phyloP scores from a whole-genome alignment of 2,888 invertebrate genomes.

The Noctua pronuba region DNA sequence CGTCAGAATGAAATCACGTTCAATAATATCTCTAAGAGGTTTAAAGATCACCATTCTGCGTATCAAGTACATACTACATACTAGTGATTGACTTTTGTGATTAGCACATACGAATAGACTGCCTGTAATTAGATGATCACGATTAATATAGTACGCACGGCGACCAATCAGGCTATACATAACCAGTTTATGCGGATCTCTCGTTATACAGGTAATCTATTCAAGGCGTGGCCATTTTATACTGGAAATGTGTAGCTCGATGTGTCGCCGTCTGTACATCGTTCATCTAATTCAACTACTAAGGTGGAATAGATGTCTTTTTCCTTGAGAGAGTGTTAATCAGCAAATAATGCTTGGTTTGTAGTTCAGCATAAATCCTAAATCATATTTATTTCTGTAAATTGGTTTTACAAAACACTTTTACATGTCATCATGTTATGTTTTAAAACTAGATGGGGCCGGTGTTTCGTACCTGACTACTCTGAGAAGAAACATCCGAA shows the following conservation, averaged over 20 bases:
- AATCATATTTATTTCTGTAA: no score
- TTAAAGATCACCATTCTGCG: constrained; percentile 24
- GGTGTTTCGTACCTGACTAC: no score
- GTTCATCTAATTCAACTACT: neutral
- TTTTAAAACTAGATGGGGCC: no score
- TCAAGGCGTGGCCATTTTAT: no score
- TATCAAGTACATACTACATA: neutral
- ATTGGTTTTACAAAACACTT: no score
- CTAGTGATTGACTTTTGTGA: constrained; percentile 6
- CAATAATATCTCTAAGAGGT: constrained; percentile 4
- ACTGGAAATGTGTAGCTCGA: no score
- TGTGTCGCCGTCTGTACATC: no score
- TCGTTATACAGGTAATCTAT: no score
- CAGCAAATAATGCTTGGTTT: neutral
- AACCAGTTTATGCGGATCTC: no score
- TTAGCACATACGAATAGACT: constrained; percentile 24
- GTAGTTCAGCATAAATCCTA: neutral
- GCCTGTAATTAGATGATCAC: constrained; percentile 23
- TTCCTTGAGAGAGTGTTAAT: neutral
- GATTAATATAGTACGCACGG: neutral
- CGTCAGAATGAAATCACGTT: constrained; percentile 29
- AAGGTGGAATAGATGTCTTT: neutral
- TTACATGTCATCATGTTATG: no score
- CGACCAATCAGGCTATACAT: no score
- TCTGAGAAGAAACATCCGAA: no score